A percentile compares a stretch with the other conserved stretches of the same genome.
These are phyloP conservation scores for Perognathus longimembris DNA, from an alignment of 2,113 vertebrate genomes.

Conservation along the genomic window DNA sequence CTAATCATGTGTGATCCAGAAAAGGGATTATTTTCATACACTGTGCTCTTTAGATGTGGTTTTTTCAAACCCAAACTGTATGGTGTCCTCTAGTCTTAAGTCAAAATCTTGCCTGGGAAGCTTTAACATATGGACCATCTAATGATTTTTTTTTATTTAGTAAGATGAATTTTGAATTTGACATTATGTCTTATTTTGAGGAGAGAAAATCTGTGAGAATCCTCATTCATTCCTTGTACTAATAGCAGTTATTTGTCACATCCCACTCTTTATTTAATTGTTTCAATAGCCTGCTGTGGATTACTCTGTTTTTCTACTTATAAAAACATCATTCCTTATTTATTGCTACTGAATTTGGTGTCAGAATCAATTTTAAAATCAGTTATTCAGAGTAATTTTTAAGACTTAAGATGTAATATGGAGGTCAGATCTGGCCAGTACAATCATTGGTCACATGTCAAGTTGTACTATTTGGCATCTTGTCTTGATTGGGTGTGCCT, in stretches of 20 bases:
- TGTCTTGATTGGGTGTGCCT: too few relatives aligned
- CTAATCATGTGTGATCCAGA: conserved; percentile 57
- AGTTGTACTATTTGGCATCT: too few relatives aligned
- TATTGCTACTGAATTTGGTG: conserved; percentile 55
- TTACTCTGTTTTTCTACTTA: conserved; percentile 52
- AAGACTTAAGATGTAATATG: conserved; percentile 24
- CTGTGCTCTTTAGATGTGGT: conserved; percentile 49
- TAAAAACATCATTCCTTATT: conserved; percentile 43
- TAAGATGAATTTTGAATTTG: conserved; percentile 47
- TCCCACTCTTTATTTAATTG: conserved; percentile 1
- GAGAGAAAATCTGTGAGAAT: conserved; percentile 18
- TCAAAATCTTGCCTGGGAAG: conserved; percentile 34
- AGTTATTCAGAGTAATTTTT: conserved; percentile 23
- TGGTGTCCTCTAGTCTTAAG: conserved; percentile 45
- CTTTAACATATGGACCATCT: not conserved
- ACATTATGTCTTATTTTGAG: conserved; percentile 53
- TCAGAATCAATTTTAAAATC: conserved; percentile 67
- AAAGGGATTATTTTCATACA: conserved; percentile 56
- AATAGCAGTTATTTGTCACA: conserved; percentile 29
- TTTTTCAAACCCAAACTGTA: conserved; percentile 41
- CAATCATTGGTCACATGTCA: too few relatives aligned
- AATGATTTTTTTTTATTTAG: not conserved
- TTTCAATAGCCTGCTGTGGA: conserved; percentile 12
- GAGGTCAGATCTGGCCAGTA: too few relatives aligned
- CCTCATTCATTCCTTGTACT: conserved; percentile 35